Evolutionary conservation across 2,888 invertebrate genomes (phyloP).

Genomic region (Micoletzkya japonica): DNA sequence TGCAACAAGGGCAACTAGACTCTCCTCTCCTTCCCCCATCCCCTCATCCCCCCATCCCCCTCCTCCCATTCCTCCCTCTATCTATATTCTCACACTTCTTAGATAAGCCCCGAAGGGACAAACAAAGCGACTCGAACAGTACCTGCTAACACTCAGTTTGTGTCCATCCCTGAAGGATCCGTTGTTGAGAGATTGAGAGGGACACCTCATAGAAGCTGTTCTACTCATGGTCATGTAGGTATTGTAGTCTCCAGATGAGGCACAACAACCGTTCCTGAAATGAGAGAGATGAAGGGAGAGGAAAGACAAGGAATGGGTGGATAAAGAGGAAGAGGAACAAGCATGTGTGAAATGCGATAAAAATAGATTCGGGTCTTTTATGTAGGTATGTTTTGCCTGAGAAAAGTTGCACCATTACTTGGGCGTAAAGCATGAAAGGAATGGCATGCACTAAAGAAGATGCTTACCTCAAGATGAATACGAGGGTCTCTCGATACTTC

Average conservation of each 20-base stretch:
- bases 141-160: constrained; percentile 43
- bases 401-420: too few relatives aligned
- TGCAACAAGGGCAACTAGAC: not conserved
- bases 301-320: not conserved
- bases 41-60: not conserved
- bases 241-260: constrained; percentile 44
- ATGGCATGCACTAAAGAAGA: too few relatives aligned
- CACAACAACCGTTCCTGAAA: constrained; percentile 49
- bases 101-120: not conserved
- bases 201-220: constrained; percentile 46
- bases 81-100: not conserved
- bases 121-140: not conserved
- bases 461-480: constrained; percentile 47
- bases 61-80: not conserved
- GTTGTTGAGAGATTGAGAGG: constrained; percentile 12
- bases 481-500: constrained; percentile 54
- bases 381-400: too few relatives aligned
- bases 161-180: constrained; percentile 29
- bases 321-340: too few relatives aligned
- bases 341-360: too few relatives aligned
- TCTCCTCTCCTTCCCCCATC: not conserved
- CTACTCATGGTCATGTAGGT: constrained; percentile 47
- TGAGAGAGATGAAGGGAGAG: not conserved
- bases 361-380: too few relatives aligned
- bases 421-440: too few relatives aligned